phyloP scores from a whole-genome alignment of 2,113 vertebrate species.

The Ciconia maguari region DNA sequence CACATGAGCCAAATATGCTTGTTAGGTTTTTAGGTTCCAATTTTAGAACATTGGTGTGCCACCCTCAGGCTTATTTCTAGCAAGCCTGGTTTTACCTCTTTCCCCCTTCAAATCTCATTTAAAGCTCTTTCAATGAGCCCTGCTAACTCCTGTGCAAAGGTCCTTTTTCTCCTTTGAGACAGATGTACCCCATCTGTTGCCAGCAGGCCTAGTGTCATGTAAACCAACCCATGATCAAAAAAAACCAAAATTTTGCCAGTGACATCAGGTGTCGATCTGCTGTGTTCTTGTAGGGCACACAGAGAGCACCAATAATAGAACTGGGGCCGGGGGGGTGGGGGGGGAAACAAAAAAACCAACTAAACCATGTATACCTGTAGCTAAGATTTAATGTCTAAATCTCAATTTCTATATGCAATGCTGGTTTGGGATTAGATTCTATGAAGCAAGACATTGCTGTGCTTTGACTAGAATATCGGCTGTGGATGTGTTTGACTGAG shows the following conservation, averaged over 20 bases:
- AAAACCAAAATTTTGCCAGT: neutral
- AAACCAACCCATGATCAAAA: neutral
- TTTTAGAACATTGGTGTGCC: too few relatives aligned
- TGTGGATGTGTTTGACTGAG: neutral
- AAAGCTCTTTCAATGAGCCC: too few relatives aligned
- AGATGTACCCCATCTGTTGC: too few relatives aligned
- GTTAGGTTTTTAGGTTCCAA: too few relatives aligned
- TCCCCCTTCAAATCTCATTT: too few relatives aligned
- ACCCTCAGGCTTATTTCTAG: too few relatives aligned
- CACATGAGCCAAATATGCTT: too few relatives aligned
- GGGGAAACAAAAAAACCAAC: neutral
- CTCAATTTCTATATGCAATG: neutral
- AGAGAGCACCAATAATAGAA: neutral
- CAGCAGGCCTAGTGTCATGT: too few relatives aligned
- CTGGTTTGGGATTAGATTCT: neutral
- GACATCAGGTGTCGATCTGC: neutral
- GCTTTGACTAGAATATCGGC: neutral
- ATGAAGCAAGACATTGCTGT: neutral
- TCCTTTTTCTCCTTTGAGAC: too few relatives aligned
- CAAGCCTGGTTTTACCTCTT: too few relatives aligned
- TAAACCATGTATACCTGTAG: neutral
- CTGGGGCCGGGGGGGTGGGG: too few relatives aligned
- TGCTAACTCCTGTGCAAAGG: too few relatives aligned
- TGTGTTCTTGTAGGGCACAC: neutral
- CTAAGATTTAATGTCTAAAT: neutral